Percentiles rank a stretch among this genome's conserved stretches.
These are phyloP conservation scores for Cossypha polioptera DNA, from an alignment of 2,797 vertebrate genomes.

Conservation along the genomic window DNA sequence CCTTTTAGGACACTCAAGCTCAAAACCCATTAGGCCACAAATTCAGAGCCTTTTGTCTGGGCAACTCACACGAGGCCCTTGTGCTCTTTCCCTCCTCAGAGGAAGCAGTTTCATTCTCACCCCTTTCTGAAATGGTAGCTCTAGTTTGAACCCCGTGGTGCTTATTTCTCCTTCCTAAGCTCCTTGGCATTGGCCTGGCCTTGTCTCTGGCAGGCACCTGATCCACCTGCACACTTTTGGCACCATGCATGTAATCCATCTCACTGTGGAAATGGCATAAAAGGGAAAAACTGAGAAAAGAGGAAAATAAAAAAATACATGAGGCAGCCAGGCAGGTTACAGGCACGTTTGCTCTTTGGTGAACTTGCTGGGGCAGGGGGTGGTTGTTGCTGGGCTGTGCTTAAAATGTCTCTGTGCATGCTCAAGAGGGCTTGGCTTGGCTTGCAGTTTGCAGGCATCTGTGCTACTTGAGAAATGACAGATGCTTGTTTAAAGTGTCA, in stretches of 20 bases:
- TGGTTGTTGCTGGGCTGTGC: not conserved
- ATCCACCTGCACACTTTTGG: not conserved
- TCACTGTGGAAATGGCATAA: not conserved
- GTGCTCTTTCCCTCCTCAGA: not conserved
- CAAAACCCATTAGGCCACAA: not conserved
- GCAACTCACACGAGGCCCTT: not conserved
- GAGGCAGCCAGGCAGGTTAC: not conserved
- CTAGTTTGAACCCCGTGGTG: not conserved
- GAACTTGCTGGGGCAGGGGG: not conserved
- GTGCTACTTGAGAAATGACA: constrained; percentile 36
- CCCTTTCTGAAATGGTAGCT: not conserved
- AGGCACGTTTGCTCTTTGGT: not conserved
- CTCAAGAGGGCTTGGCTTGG: not conserved
- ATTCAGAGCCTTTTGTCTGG: not conserved
- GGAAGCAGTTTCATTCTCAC: not conserved
- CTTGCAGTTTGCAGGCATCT: not conserved
- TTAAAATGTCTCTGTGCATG: constrained; percentile 8
- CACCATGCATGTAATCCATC: not conserved
- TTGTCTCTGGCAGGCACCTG: not conserved
- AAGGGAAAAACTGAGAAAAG: not conserved
- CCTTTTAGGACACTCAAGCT: not conserved
- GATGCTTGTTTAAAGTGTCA: not conserved
- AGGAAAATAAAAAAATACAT: not conserved
- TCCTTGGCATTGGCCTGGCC: not conserved
- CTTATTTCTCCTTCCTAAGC: not conserved